A percentile compares a stretch with the other conserved stretches of the same genome.
These are phyloP conservation scores for Mya arenaria DNA, from an alignment of 1,140 invertebrate genomes.

Conservation along the genomic window DNA sequence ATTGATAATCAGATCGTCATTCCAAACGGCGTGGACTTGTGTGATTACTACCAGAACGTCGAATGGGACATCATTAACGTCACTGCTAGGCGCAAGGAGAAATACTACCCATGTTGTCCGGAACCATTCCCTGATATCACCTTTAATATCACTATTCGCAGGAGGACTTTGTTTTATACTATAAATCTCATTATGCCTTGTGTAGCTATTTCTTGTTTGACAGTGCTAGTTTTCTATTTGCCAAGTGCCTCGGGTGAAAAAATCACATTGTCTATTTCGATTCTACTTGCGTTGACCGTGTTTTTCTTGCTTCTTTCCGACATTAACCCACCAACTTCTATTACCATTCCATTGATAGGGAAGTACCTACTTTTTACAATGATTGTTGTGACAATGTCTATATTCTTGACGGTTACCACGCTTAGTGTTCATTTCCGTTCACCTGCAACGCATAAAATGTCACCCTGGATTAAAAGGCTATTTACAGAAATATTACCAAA, in stretches of 20 bases:
- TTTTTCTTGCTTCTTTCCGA: slow-evolving; percentile 81
- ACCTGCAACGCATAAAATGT: slow-evolving; percentile 80
- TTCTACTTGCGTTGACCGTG: slow-evolving; percentile 80
- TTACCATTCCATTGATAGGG: slow-evolving; percentile 79
- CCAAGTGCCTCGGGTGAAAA: slow-evolving; percentile 81
- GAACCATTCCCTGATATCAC: slow-evolving; percentile 97
- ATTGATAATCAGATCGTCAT: slow-evolving; percentile 37
- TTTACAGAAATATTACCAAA: slow-evolving; percentile 80
- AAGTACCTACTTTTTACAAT: slow-evolving; percentile 82
- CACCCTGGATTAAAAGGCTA: slow-evolving; percentile 78
- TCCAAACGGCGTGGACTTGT: slow-evolving; percentile 33
- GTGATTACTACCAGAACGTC: slow-evolving; percentile 86
- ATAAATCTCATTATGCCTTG: slow-evolving; percentile 82
- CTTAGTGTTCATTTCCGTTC: slow-evolving; percentile 80
- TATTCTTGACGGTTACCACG: slow-evolving; percentile 80
- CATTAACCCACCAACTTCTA: slow-evolving; percentile 81
- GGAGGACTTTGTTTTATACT: slow-evolving; percentile 81
- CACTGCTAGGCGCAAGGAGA: slow-evolving; percentile 83
- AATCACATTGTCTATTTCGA: slow-evolving; percentile 80
- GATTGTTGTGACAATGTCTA: slow-evolving; percentile 81
- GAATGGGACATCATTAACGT: slow-evolving; percentile 99
- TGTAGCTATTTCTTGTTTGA: slow-evolving; percentile 82
- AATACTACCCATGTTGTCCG: slow-evolving; percentile 94
- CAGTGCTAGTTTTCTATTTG: slow-evolving; percentile 82
- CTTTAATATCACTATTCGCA: slow-evolving; percentile 98